Evolutionary conservation across 2,113 vertebrate genomes (phyloP).

Genomic region (Actinemys pallida): DNA sequence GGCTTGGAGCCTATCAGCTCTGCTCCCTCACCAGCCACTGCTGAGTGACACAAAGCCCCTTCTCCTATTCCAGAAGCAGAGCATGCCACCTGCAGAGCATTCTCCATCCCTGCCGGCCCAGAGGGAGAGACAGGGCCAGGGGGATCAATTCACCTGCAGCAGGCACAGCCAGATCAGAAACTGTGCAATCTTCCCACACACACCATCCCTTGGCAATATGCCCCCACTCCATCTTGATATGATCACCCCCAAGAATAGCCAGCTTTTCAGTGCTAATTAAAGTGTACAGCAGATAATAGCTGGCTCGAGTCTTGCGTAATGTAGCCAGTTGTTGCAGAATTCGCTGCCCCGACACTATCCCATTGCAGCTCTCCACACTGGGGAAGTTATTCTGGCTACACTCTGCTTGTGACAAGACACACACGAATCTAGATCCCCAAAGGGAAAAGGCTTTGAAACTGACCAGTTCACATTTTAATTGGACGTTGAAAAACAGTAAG

Average conservation of each 20-base stretch:
- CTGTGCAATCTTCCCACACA: not conserved
- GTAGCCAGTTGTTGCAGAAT: not conserved
- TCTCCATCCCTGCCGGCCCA: not conserved
- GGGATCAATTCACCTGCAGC: not conserved
- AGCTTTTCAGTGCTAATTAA: not conserved
- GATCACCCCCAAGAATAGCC: not conserved
- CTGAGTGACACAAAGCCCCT: not conserved
- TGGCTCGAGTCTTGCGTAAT: not conserved
- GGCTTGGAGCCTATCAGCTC: not conserved
- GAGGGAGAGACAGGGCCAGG: not conserved
- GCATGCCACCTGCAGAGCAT: not conserved
- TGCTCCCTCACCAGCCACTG: not conserved
- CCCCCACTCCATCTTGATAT: not conserved
- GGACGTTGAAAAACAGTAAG: not conserved
- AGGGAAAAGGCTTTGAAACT: not conserved
- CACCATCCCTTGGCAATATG: not conserved
- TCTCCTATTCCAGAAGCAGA: not conserved
- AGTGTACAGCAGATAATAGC: not conserved
- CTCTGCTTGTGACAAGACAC: not conserved
- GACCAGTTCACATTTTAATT: not conserved
- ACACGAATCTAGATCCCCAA: not conserved
- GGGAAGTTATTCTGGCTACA: not conserved
- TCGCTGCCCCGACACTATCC: not conserved
- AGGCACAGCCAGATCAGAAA: not conserved
- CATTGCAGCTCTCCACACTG: not conserved